Conservation (phyloP, 2,888 invertebrate genomes). For the Caenorhabditis sp. region DNA sequence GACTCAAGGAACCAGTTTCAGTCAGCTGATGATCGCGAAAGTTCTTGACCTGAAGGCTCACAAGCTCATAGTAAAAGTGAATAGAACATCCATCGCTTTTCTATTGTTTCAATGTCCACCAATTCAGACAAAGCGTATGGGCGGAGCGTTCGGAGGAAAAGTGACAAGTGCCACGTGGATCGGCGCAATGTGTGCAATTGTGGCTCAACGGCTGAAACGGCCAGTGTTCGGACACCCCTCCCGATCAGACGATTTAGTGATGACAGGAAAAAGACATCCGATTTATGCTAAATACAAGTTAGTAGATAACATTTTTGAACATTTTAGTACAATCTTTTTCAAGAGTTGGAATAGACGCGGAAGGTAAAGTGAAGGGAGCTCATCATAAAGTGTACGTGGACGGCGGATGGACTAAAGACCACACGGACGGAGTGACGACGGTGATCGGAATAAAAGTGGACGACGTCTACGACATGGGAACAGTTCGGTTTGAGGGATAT, state of each 20-base stretch:
- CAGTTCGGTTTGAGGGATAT: slow-evolving; percentile 84
- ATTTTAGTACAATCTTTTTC: neutral
- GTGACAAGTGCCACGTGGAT: slow-evolving; percentile 54
- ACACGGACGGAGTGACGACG: slow-evolving; percentile 82
- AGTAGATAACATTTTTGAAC: neutral
- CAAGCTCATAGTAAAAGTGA: slow-evolving; percentile 70
- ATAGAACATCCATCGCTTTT: neutral
- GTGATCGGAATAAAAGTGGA: slow-evolving; percentile 43
- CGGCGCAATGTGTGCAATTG: slow-evolving; percentile 49
- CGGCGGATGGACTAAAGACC: slow-evolving; percentile 88
- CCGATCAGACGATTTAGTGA: slow-evolving; percentile 92
- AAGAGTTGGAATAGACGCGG: slow-evolving; percentile 81
- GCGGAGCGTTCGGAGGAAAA: slow-evolving; percentile 76
- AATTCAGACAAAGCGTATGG: slow-evolving; percentile 65
- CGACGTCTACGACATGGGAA: slow-evolving; percentile 84
- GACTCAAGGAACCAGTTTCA: slow-evolving; percentile 83
- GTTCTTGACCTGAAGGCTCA: slow-evolving; percentile 59
- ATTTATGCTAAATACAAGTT: slow-evolving; percentile 87
- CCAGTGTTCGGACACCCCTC: slow-evolving; percentile 91
- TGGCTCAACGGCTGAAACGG: slow-evolving; percentile 77
- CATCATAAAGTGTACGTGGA: slow-evolving; percentile 87
- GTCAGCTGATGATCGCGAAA: slow-evolving; percentile 60
- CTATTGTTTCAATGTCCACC: neutral
- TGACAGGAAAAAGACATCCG: slow-evolving; percentile 91
- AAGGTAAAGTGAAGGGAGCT: slow-evolving; percentile 86